phyloP scores from a whole-genome alignment of 2,888 invertebrate species.

The Synergus japonicus region DNA sequence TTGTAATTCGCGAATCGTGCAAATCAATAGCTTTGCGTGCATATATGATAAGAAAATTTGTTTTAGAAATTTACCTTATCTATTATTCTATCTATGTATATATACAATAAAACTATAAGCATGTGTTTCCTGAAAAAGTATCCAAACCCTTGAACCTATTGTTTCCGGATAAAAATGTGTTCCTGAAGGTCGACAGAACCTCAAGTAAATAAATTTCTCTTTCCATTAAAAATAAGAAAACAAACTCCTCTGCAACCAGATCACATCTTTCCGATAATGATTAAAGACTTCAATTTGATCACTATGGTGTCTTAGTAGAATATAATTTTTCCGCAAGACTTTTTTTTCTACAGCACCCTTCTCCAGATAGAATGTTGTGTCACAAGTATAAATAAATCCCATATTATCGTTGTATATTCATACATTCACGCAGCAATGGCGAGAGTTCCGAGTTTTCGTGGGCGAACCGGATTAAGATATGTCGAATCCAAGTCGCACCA shows the following conservation, averaged over 20 bases:
- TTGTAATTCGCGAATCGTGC: conserved; percentile 27
- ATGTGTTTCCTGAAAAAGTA: no score
- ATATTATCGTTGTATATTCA: conserved; percentile 76
- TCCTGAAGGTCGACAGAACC: no score
- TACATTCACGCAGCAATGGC: conserved; percentile 61
- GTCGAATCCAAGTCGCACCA: conserved; percentile 71
- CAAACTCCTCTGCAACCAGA: neutral
- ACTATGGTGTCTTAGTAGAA: neutral
- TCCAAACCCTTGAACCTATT: no score
- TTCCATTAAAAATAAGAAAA: no score
- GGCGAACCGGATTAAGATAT: conserved; percentile 76
- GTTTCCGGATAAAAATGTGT: no score
- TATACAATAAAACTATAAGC: no score
- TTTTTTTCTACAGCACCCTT: conserved; percentile 11
- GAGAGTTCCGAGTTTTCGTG: conserved; percentile 67
- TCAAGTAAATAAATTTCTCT: no score
- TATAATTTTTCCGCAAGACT: neutral
- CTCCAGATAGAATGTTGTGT: conserved; percentile 64
- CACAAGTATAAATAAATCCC: conserved; percentile 76
- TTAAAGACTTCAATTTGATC: neutral
- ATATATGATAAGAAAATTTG: neutral
- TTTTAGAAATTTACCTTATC: neutral
- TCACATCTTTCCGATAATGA: neutral
- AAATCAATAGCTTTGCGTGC: conserved; percentile 2
- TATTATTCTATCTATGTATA: neutral